phyloP scores from a whole-genome alignment of 2,797 vertebrate species.

The Acanthurus tractus region DNA sequence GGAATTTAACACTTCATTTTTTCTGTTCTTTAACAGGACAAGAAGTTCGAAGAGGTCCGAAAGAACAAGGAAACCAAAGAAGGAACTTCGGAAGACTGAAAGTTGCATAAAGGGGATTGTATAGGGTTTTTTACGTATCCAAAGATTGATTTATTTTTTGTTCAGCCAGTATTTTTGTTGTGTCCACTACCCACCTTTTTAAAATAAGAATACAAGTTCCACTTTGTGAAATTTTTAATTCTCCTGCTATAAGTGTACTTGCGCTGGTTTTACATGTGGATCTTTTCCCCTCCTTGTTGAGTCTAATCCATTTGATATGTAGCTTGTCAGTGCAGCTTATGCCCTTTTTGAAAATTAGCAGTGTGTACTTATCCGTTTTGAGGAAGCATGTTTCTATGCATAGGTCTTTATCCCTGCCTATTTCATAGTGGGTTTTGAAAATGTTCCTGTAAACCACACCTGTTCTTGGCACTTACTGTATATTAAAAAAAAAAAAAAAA shows the following conservation, averaged over 20 bases:
- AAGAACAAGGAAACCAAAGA: conserved; percentile 98
- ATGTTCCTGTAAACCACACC: conserved; percentile 67
- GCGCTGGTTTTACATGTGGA: conserved; percentile 72
- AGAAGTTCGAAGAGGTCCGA: conserved; percentile 93
- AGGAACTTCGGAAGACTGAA: conserved; percentile 81
- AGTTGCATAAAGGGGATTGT: conserved; percentile 56
- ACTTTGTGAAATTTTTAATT: conserved; percentile 73
- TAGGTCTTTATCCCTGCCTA: conserved; percentile 68
- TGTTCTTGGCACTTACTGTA: conserved; percentile 75
- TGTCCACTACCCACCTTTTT: conserved; percentile 74
- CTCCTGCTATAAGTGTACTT: conserved; percentile 76
- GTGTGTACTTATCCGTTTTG: conserved; percentile 67
- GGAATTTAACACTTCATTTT: neutral
- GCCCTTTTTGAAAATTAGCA: conserved; percentile 63
- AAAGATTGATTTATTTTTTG: conserved; percentile 86
- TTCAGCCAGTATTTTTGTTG: conserved; percentile 80
- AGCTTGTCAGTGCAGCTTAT: conserved; percentile 75
- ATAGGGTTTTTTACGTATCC: conserved; percentile 82
- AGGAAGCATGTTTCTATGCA: conserved; percentile 81
- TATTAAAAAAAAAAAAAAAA: conserved; percentile 36
- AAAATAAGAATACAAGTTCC: conserved; percentile 66
- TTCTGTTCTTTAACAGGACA: conserved; percentile 83
- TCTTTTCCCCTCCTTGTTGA: conserved; percentile 35
- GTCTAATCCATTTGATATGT: conserved; percentile 71
- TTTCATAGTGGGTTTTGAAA: conserved; percentile 76